Conservation (phyloP, 2,888 invertebrate species). For the Agapetus fuscipes region DNA sequence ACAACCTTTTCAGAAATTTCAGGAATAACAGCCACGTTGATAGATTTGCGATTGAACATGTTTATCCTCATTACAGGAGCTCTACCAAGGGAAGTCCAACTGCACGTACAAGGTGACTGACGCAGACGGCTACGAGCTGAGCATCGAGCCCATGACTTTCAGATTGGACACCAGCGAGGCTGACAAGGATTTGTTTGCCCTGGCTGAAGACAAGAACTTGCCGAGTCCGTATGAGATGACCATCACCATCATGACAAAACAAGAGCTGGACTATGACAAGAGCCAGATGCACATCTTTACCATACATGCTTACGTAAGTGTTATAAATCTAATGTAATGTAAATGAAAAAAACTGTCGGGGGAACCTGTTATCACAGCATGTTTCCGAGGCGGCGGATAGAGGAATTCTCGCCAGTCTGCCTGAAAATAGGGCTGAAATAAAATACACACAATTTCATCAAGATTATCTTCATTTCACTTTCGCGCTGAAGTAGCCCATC, state of each 20-base stretch:
- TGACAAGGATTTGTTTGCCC: constrained; percentile 33
- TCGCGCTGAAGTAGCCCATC: too few species aligned
- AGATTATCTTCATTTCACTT: too few species aligned
- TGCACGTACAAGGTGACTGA: constrained; percentile 37
- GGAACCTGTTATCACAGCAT: too few species aligned
- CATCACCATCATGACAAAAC: constrained; percentile 30
- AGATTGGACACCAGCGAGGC: constrained; percentile 33
- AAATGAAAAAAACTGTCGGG: too few species aligned
- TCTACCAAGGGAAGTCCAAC: constrained; percentile 31
- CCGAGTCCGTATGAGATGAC: constrained; percentile 30
- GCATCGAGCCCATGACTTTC: constrained; percentile 36
- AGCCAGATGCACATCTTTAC: constrained; percentile 46
- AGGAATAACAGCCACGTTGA: too few species aligned
- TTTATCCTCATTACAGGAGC: constrained; percentile 37
- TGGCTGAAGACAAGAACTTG: constrained; percentile 27
- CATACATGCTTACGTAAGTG: constrained; percentile 44
- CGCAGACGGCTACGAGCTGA: constrained; percentile 36
- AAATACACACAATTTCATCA: too few species aligned
- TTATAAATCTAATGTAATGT: constrained; percentile 4
- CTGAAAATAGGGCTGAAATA: too few species aligned
- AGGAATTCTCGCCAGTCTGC: too few species aligned
- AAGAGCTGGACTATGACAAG: constrained; percentile 36
- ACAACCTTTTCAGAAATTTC: too few species aligned
- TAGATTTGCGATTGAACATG: too few species aligned
- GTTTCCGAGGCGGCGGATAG: too few species aligned